Base-by-base conservation (phyloP, 2,797 vertebrate genomes). In the Micropoecilia bifurca region DNA sequence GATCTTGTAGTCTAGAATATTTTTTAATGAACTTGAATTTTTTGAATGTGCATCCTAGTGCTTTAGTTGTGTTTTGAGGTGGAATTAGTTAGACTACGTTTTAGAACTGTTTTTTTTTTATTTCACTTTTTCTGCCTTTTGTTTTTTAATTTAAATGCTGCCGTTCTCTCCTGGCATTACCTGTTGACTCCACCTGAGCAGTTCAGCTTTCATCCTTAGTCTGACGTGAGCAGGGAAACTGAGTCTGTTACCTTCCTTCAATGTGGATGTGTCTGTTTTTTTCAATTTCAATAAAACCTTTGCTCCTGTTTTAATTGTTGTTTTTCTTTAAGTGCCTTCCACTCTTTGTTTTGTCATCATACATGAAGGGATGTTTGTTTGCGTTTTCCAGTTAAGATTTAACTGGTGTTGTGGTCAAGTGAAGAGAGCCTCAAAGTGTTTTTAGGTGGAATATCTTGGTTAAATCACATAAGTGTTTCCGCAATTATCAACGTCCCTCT, bases 211-310 rank as follows among this genome's bases (percentile, higher is more conserved):
- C 46, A 33, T 61, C 30, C 18, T 74, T 41, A 6, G 43, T 75
- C 1, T 2, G 75, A 81, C n/a, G 25, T 30, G 73, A 76, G 30
- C 74, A 61, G 48, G 43, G 48, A 81, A 78, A 30, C 74, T 84
- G 71, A 83, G 73, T 84, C 80, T 80, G 75, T 88, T 88, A 80
- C 90, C 90, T 90, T 92, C 73, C 89, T 90, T 83, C 83, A 25
- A 85, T 83, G 83, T 91, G 80, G 89, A 80, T 86, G 74, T 88
- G 48, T 88, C 71, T 81, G 68, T 80, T 59, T 88, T 84, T 90
- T 88, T 81, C 71, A 16, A 76, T 61, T 80, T 69, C 71, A 95
- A 94, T 93, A 93, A 95, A 94, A 90, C 46, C 48, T 69, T 82
- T 89, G 59, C 73, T 88, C 22, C 83, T 77, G 57, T 71, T 85